Percentiles rank a stretch among this genome's conserved stretches.
These are phyloP conservation scores for Colostygia pectinataria DNA, from an alignment of 2,888 invertebrate species.

Conservation along the genomic window DNA sequence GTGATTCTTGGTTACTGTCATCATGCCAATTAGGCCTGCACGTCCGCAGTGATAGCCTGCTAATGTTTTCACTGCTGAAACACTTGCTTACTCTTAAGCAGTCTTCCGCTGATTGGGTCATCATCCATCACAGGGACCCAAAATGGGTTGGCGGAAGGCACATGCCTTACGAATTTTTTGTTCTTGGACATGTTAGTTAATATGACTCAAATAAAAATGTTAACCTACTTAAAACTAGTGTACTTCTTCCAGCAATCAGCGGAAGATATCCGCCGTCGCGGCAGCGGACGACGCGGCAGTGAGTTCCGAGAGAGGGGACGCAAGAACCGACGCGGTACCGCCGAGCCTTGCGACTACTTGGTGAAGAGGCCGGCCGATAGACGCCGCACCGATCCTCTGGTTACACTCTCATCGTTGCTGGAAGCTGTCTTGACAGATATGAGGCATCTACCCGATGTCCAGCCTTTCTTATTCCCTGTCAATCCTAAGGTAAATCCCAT, in stretches of 20 bases:
- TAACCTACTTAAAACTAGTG: too few species aligned
- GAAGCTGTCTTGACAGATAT: slow-evolving; percentile 97
- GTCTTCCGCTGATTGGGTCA: too few species aligned
- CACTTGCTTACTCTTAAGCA: too few species aligned
- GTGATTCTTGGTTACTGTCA: too few species aligned
- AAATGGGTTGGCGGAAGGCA: too few species aligned
- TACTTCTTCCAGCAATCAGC: slow-evolving; percentile 84
- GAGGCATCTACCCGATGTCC: slow-evolving; percentile 94
- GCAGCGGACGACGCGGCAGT: slow-evolving; percentile 89
- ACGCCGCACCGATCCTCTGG: slow-evolving; percentile 96
- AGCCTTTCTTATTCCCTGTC: slow-evolving; percentile 94
- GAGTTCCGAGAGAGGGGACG: slow-evolving; percentile 66
- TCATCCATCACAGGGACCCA: too few species aligned
- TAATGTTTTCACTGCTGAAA: too few species aligned
- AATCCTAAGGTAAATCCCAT: slow-evolving; percentile 91
- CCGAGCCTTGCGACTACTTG: slow-evolving; percentile 89
- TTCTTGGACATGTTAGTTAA: too few species aligned
- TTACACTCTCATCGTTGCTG: slow-evolving; percentile 95
- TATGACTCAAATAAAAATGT: too few species aligned
- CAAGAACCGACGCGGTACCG: slow-evolving; percentile 59
- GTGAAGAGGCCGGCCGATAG: slow-evolving; percentile 94
- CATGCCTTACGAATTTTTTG: too few species aligned
- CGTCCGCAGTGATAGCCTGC: too few species aligned
- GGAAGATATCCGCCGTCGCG: slow-evolving; percentile 91
- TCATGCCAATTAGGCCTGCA: too few species aligned